These are phyloP conservation scores for Caenorhabditis panamensis DNA, from an alignment of 2,888 invertebrate species.

Conservation along the genomic window DNA sequence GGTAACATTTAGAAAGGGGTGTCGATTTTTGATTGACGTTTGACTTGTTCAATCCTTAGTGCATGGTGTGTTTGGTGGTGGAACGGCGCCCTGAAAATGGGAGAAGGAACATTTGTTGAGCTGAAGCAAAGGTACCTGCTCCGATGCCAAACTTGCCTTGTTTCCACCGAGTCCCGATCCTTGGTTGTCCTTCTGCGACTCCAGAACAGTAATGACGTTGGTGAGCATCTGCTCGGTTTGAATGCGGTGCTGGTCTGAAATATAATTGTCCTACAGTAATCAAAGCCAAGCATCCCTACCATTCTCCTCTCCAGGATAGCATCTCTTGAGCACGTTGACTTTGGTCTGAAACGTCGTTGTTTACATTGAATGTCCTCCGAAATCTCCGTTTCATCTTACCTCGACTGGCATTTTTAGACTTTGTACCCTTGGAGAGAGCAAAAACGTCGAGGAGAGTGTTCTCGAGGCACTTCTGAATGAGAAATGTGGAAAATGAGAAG, in stretches of 20 bases:
- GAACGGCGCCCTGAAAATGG: conserved; percentile 37
- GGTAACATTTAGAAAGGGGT: no score
- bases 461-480: conserved; percentile 42
- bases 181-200: conserved; percentile 12
- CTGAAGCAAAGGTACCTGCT: conserved; percentile 5
- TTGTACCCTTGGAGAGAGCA: not conserved
- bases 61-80: conserved; percentile 53
- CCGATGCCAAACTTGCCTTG: not conserved
- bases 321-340: conserved; percentile 31
- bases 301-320: conserved; percentile 21
- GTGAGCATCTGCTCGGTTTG: conserved; percentile 22
- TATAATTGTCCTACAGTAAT: not conserved
- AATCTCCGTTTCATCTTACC: conserved; percentile 9
- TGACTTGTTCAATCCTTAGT: conserved; percentile 32
- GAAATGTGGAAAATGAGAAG: conserved; percentile 50
- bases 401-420: conserved; percentile 25
- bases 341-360: conserved; percentile 17
- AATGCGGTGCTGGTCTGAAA: not conserved
- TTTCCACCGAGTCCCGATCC: not conserved
- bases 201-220: conserved; percentile 31
- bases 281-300: conserved; percentile 7
- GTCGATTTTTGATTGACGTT: conserved; percentile 14
- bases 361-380: no score
- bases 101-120: no score
- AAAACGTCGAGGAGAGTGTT: conserved; percentile 11